Base-by-base conservation (phyloP, 2,888 invertebrate species). In the Caenorhabditis parvicauda region DNA sequence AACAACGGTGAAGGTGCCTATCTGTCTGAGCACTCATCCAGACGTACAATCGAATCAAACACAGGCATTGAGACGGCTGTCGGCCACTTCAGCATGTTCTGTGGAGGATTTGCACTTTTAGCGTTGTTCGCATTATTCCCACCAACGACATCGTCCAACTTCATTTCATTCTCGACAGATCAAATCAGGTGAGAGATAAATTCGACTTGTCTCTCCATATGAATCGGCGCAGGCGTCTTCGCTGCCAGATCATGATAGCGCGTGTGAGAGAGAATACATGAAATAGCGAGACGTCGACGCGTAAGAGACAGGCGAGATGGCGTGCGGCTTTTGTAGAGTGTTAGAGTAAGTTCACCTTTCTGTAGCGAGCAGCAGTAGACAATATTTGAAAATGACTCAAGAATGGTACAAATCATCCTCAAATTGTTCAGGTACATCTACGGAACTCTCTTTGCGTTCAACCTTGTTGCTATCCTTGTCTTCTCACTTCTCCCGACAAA, bases 1-100 rank as follows among this genome's bases (percentile, higher is more conserved):
- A 67, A 67, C 62, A 64, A 64, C 44, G 67, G 67, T 35, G 67
- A 67, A 32, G 67, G 67, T 12, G 61, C 61, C 21, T 67, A 67
- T 39, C 44, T 67, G 1, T 67, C 67, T 1, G 67, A 67, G 50
- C 67, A 67, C 47, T 67, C 67, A 7, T 64, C 64, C 27, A 47
- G 67, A 7, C 32, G 67, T 38, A 67, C 67, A n/a, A 64, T 67
- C 44, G 64, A 64, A 42, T 67, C 67, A 14, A 67, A 67, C 50
- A 64, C 67, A 27, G 67, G 64, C 39, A 62, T 67, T 29, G 67
- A 67, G 47, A 67, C 67, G 3, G 67, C 64, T 27, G 61, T 67
- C 44, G 64, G 67, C 12, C 67, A 67, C 42, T 56, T 56, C 21
- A 67, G 67, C 42, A 64, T 67, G 67, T 62, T 67, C 37, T 61